phyloP scores from a whole-genome alignment of 92 coral and sea anemone genomes.

The Porites cylindrica region DNA sequence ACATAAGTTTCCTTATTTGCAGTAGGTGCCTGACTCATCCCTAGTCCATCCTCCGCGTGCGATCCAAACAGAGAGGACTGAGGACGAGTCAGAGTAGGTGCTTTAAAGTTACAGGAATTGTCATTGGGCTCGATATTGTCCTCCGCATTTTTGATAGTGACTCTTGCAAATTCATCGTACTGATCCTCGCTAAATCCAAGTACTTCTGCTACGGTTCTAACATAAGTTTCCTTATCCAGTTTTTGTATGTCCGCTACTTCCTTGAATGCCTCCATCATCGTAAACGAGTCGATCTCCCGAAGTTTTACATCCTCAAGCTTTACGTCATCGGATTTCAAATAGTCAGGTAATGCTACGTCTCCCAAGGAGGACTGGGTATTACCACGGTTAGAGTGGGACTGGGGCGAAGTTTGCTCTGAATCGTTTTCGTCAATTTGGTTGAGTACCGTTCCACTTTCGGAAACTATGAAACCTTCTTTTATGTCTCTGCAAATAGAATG shows the following conservation, averaged over 20 bases:
- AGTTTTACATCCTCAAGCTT: slow-evolving; percentile 42
- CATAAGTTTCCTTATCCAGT: slow-evolving; percentile 23
- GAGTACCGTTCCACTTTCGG: slow-evolving; percentile 52
- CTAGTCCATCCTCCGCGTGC: no score
- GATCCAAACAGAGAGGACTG: no score
- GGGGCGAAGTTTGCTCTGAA: not conserved
- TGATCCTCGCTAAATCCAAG: slow-evolving; percentile 65
- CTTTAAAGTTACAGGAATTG: not conserved
- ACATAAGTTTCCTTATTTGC: slow-evolving; percentile 32
- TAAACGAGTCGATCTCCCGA: slow-evolving; percentile 8
- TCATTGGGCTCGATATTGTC: not conserved
- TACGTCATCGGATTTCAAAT: slow-evolving; percentile 16
- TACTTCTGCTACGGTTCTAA: slow-evolving; percentile 45
- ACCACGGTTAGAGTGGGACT: not conserved
- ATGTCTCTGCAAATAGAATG: slow-evolving; percentile 22
- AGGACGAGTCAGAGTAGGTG: not conserved
- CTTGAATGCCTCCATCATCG: slow-evolving; percentile 20
- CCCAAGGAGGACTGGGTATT: not conserved
- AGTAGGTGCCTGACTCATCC: no score
- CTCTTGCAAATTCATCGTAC: slow-evolving; percentile 70
- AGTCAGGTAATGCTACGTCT: slow-evolving; percentile 21
- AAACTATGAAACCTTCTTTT: slow-evolving; percentile 38
- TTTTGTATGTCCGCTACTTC: slow-evolving; percentile 20
- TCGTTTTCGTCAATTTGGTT: slow-evolving; percentile 11
- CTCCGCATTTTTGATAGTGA: not conserved